Evolutionary conservation across 2,888 invertebrate genomes (phyloP).

Genomic region (Lissonota sp.): DNA sequence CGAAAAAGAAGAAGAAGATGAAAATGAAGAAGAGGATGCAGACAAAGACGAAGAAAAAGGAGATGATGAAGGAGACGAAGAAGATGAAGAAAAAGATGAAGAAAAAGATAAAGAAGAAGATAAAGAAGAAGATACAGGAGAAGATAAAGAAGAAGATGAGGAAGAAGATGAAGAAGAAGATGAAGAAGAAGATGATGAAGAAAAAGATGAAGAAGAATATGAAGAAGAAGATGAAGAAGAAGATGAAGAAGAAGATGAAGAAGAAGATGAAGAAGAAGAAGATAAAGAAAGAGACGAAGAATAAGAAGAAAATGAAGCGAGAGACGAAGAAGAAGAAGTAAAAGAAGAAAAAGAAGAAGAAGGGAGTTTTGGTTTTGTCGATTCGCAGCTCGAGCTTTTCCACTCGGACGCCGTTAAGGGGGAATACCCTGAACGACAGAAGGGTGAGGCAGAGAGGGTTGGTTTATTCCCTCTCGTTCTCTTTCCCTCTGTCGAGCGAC

Average conservation of each 20-base stretch:
- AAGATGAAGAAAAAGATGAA: neutral
- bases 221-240: no score
- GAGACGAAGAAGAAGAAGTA: neutral
- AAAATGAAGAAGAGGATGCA: no score
- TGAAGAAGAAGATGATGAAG: no score
- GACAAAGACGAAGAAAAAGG: no score
- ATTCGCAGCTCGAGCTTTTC: slow-evolving; percentile 16
- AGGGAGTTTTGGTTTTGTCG: neutral
- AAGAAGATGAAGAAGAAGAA: neutral
- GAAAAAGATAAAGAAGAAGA: neutral
- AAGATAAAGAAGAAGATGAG: no score
- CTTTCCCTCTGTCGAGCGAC: slow-evolving; percentile 19
- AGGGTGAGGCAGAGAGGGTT: neutral
- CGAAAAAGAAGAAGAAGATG: no score
- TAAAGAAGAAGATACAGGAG: neutral
- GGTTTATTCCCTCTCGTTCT: neutral
- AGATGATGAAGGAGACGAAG: neutral
- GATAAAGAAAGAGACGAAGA: neutral
- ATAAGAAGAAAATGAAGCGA: neutral
- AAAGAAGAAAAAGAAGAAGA: neutral
- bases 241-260: neutral
- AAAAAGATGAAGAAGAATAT: no score
- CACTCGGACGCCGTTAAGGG: slow-evolving; percentile 15
- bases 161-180: no score
- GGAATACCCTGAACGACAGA: slow-evolving; percentile 2